Conservation (phyloP, 2,888 invertebrate species). For the Stenotaenia linearis region DNA sequence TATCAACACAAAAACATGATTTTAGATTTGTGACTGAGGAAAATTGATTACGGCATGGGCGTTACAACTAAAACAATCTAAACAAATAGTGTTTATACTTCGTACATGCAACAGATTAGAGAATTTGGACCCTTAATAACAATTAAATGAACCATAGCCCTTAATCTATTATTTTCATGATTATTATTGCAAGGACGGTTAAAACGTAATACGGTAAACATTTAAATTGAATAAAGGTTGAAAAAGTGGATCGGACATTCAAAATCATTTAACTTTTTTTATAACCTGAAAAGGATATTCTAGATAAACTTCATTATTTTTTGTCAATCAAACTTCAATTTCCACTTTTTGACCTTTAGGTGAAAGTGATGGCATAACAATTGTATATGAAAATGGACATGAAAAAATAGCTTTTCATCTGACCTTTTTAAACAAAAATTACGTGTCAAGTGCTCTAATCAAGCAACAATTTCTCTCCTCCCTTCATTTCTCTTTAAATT, state of each 20-base stretch:
- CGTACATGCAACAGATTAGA: background rate
- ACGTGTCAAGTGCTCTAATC: background rate
- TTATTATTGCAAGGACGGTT: conserved; percentile 21
- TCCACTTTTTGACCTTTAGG: background rate
- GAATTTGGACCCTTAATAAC: conserved; percentile 13
- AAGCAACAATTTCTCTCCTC: background rate
- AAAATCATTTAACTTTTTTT: background rate
- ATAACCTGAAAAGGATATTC: background rate
- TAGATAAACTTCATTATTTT: background rate
- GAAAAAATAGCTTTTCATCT: conserved; percentile 1
- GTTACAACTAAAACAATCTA: background rate
- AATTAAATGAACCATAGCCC: background rate
- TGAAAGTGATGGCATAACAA: background rate
- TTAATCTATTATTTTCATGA: background rate
- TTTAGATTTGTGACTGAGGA: background rate
- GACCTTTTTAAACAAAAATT: background rate
- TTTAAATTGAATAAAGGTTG: background rate
- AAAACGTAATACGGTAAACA: background rate
- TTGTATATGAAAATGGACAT: conserved; percentile 9
- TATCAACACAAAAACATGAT: background rate
- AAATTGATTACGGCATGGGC: background rate
- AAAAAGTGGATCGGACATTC: background rate
- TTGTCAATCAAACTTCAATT: background rate
- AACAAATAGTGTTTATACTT: background rate
- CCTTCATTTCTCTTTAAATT: background rate